phyloP scores from a whole-genome alignment of 2,113 vertebrate species.

The Nannobrachium achirus region DNA sequence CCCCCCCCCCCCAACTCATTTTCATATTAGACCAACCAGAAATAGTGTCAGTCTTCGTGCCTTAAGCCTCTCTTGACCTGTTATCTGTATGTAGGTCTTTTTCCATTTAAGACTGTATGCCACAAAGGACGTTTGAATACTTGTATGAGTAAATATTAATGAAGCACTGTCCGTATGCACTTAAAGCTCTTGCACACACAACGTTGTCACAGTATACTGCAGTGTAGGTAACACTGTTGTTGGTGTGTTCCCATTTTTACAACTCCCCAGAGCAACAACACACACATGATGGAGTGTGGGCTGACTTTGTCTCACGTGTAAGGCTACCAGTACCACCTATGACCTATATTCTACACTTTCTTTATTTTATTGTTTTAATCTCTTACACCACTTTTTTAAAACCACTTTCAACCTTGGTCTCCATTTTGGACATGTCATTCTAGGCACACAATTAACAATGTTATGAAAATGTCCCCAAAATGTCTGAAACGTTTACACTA shows the following conservation, averaged over 20 bases:
- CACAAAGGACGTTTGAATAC: not conserved
- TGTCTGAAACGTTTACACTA: no score
- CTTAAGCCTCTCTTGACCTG: slow-evolving; percentile 11
- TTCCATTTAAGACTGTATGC: not conserved
- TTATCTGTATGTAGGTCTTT: slow-evolving; percentile 8
- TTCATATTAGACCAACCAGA: slow-evolving; percentile 13
- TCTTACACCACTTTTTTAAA: no score
- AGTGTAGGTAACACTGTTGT: slow-evolving; percentile 1
- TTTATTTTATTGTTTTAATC: no score
- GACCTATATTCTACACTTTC: no score
- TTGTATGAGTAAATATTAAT: slow-evolving; percentile 50
- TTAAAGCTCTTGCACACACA: slow-evolving; percentile 23
- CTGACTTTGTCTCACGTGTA: slow-evolving; percentile 26
- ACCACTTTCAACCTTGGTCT: no score
- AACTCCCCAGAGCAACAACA: slow-evolving; percentile 12
- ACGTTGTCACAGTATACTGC: slow-evolving; percentile 7
- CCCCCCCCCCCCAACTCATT: not conserved
- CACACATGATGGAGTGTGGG: not conserved
- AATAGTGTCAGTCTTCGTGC: slow-evolving; percentile 3
- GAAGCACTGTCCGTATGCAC: slow-evolving; percentile 28
- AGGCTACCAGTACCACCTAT: not conserved
- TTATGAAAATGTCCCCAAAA: no score
- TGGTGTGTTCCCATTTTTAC: slow-evolving; percentile 15
- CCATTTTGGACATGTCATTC: no score
- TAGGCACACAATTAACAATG: no score